Evolutionary conservation across 2,888 invertebrate genomes (phyloP), one percentile per base, ranked within the genome.

Genomic region (Chirona hameri): DNA sequence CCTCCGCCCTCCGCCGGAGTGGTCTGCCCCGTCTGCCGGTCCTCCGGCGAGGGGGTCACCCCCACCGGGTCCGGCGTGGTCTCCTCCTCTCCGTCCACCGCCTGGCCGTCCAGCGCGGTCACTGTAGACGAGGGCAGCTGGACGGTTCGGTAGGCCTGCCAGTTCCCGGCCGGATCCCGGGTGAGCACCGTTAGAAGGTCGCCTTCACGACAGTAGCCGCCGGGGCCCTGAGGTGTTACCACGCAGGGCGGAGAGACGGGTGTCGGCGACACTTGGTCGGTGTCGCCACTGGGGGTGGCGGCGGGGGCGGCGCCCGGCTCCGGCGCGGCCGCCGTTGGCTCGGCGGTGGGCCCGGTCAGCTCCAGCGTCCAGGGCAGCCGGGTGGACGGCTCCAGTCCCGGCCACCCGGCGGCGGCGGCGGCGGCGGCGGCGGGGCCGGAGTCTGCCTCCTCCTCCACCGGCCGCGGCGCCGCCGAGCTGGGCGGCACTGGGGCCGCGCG

Each of bases 181-280:
- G 80, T 80, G 27, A 80, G 29, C 27, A 80, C 80, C 7, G 80
- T 55, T 27, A 80, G 80, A 15, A 55, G 12, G 80, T 55, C 55
- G 14, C 80, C 80, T 4, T 55, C 52, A 0, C 80, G 48, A 15
- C 80, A 80, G 80, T 80, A 80, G 52, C 80, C 80, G 52, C 80
- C 80, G 5, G 52, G 52, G 52, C 52, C 29, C 80, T 80, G 80
- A 27, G 52, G 52, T 1, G 80, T 80, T 27, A 80, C 80, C 48
- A 48, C 52, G 3, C 80, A 80, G 4, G 52, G 52, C 27, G 80
- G 9, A 1, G 80, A 14, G n/a, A n/a, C 80, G 27, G 52, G 80
- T 0, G 52, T 52, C 0, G 80, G 80, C 0, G 12, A 5, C 15
- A 80, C 27, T 14, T 1, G 24, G 21, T 18, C 15, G 79, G 1